These are phyloP conservation scores for Antheraea assamensis DNA, from an alignment of 2,888 invertebrate genomes.

Conservation along the genomic window DNA sequence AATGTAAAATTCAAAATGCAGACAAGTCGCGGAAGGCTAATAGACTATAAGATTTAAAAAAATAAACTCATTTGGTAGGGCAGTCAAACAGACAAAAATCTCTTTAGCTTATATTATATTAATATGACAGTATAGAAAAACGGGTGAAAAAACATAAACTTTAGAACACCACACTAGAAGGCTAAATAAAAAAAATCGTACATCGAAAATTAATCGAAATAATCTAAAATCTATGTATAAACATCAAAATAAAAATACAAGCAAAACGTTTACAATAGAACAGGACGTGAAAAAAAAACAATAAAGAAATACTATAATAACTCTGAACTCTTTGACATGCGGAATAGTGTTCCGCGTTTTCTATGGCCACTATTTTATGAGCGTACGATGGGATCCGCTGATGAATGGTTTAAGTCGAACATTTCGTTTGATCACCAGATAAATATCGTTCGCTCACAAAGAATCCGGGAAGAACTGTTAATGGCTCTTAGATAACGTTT, in stretches of 20 bases:
- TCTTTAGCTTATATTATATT: too few species aligned
- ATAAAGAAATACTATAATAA: conserved; percentile 11
- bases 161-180: not conserved
- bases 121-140: too few species aligned
- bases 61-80: too few species aligned
- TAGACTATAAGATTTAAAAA: too few species aligned
- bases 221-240: not conserved
- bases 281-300: conserved; percentile 16
- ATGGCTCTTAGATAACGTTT: conserved; percentile 40
- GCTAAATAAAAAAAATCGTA: not conserved
- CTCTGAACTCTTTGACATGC: not conserved
- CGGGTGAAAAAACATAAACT: too few species aligned
- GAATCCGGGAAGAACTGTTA: conserved; percentile 63
- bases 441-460: conserved; percentile 61
- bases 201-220: not conserved
- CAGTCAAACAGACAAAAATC: too few species aligned
- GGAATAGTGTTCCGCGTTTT: conserved; percentile 50
- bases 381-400: conserved; percentile 57
- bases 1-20: too few species aligned
- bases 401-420: conserved; percentile 65
- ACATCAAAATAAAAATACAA: not conserved
- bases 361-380: conserved; percentile 60
- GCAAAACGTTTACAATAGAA: conserved; percentile 15
- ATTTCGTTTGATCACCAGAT: conserved; percentile 72
- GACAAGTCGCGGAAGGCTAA: too few species aligned